Conservation (phyloP, 2,797 vertebrate genomes). For the Eulemur coronatus region DNA sequence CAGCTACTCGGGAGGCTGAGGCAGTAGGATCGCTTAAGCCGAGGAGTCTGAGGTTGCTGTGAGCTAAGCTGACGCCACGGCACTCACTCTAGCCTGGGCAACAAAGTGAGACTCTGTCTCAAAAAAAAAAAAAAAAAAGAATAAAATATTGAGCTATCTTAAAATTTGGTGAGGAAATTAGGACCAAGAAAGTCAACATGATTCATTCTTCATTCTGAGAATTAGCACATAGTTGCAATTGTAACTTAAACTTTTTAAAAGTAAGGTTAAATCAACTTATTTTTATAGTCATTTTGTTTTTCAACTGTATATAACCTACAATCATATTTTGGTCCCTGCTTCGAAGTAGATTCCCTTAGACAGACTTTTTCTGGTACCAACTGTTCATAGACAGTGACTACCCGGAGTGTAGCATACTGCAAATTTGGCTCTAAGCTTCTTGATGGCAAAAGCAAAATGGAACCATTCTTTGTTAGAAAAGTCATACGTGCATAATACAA, state of each 20-base stretch:
- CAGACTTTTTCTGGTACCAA: neutral
- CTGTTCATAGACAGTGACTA: neutral
- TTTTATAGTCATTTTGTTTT: neutral
- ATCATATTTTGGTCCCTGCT: neutral
- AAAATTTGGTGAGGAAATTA: slow-evolving; percentile 8
- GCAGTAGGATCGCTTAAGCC: no score
- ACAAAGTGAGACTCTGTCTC: no score
- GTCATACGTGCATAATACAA: neutral
- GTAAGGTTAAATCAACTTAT: neutral
- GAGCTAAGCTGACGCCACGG: no score
- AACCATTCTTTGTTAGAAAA: neutral
- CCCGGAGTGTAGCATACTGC: no score
- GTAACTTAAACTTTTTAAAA: neutral
- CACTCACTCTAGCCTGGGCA: no score
- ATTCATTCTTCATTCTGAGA: neutral
- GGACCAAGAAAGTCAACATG: neutral
- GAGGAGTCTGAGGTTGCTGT: no score
- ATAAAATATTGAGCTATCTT: neutral
- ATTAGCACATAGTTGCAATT: neutral
- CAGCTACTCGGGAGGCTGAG: no score
- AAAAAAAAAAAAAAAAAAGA: no score
- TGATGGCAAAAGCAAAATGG: neutral
- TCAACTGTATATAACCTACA: neutral
- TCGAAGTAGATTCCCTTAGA: neutral
- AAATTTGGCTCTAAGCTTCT: neutral